These are phyloP conservation scores for Microcaecilia unicolor DNA, from an alignment of 2,797 vertebrate species.

Conservation along the genomic window DNA sequence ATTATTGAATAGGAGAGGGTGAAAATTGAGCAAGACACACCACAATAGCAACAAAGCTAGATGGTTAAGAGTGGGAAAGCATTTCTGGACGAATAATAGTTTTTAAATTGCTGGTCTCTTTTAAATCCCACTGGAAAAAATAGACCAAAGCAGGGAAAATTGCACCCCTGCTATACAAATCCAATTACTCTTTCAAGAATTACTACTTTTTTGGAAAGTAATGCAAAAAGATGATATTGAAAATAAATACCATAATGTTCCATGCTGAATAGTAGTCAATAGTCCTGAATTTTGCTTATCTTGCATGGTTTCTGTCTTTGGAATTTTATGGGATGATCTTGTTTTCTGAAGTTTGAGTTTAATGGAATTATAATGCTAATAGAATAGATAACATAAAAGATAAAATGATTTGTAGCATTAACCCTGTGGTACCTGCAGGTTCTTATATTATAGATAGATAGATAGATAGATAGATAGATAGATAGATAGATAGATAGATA, in stretches of 20 bases:
- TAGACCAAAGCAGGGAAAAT: constrained; percentile 40
- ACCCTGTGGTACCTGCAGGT: too few species aligned
- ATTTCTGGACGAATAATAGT: constrained; percentile 36
- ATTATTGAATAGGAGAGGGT: too few species aligned
- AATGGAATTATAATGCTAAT: too few species aligned
- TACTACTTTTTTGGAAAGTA: constrained; percentile 29
- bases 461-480: too few species aligned
- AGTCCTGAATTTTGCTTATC: constrained; percentile 13
- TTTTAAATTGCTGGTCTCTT: constrained; percentile 54
- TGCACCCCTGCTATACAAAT: constrained; percentile 39
- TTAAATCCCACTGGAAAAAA: constrained; percentile 47
- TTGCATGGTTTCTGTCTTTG: neutral
- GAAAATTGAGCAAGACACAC: too few species aligned
- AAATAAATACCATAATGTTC: constrained; percentile 1
- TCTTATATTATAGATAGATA: too few species aligned
- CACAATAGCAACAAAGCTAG: constrained; percentile 20
- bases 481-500: too few species aligned
- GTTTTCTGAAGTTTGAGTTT: neutral
- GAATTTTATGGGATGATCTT: constrained; percentile 5
- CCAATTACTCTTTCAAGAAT: constrained; percentile 41
- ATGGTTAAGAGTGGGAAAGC: constrained; percentile 8
- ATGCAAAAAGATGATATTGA: neutral
- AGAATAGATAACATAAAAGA: too few species aligned
- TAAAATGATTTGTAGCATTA: too few species aligned
- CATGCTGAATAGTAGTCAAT: constrained; percentile 14